Conservation (phyloP, 2,797 vertebrate genomes). For the Pelobates cultripes region DNA sequence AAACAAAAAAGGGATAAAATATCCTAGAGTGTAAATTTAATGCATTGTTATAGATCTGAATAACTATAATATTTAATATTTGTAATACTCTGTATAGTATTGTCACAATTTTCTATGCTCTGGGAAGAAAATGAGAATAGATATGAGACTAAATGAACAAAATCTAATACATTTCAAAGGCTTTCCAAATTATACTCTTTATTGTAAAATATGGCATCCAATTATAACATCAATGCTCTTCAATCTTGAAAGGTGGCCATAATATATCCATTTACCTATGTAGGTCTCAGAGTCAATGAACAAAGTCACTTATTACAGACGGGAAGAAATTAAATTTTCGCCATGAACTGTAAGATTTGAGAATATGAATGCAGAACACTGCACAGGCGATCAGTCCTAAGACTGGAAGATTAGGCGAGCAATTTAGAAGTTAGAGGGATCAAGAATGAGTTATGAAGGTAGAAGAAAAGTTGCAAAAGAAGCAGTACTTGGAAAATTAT, state of each 20-base stretch:
- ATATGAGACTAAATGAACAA: not conserved
- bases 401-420: not conserved
- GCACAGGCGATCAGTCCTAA: not conserved
- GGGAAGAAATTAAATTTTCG: not conserved
- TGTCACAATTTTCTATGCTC: slow-evolving; percentile 12
- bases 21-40: no score
- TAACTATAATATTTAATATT: no score
- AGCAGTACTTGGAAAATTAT: not conserved
- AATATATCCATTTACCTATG: slow-evolving; percentile 20
- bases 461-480: not conserved
- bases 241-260: slow-evolving; percentile 5
- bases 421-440: slow-evolving; percentile 6
- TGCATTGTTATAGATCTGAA: no score
- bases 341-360: not conserved
- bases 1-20: no score
- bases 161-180: slow-evolving; percentile 12
- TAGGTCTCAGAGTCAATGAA: not conserved
- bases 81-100: not conserved
- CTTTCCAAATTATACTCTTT: slow-evolving; percentile 23
- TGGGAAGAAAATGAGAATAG: slow-evolving; percentile 18
- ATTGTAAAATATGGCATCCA: slow-evolving; percentile 7
- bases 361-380: not conserved
- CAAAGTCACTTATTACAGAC: slow-evolving; percentile 4
- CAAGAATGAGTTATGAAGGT: slow-evolving; percentile 7
- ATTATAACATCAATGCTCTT: slow-evolving; percentile 4